These are phyloP conservation scores for Zosterops borbonicus DNA, from an alignment of 2,113 vertebrate species.

Conservation along the genomic window DNA sequence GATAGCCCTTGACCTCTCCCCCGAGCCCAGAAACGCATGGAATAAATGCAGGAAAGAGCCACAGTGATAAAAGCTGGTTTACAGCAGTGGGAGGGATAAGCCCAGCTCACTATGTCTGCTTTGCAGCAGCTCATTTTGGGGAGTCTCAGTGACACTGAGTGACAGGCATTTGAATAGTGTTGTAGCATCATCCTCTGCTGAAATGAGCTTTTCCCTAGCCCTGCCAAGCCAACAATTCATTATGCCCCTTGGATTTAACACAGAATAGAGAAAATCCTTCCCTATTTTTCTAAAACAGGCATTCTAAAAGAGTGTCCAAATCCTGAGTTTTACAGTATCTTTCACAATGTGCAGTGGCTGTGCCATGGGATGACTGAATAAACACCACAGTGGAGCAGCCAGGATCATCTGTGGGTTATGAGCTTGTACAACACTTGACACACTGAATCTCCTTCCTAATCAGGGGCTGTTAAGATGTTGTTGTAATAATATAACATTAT, in stretches of 20 bases:
- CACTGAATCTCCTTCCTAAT: neutral
- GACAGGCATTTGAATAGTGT: neutral
- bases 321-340: neutral
- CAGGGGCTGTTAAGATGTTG: neutral
- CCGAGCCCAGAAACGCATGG: neutral
- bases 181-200: neutral
- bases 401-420: neutral
- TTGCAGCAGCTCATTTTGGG: neutral
- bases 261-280: neutral
- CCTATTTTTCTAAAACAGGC: neutral
- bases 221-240: neutral
- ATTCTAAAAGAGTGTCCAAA: neutral
- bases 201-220: neutral
- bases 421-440: neutral
- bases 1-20: conserved; percentile 41
- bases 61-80: neutral
- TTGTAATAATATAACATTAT: neutral
- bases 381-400: neutral
- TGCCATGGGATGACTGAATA: neutral
- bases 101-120: neutral
- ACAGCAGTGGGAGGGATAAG: neutral
- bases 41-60: neutral
- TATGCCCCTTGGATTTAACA: neutral
- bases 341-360: neutral
- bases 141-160: neutral